Base-by-base conservation (phyloP, 2,888 invertebrate genomes). In the Zelleria hepariella region DNA sequence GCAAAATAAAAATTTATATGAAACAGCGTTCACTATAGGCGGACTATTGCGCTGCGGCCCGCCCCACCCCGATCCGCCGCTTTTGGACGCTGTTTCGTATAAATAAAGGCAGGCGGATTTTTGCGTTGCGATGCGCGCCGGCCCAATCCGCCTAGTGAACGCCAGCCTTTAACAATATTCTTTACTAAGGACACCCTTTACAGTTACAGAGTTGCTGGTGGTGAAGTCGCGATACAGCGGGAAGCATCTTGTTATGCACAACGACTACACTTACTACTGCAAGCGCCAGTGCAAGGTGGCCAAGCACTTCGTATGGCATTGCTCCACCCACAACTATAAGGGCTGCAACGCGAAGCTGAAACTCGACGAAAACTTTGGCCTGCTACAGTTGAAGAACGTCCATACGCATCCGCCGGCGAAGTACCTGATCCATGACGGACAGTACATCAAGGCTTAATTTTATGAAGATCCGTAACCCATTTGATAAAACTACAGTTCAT, bases 251-350 rank as follows among this genome's bases (percentile, higher is more conserved):
- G 76, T 85, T 0, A 77, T 86, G 70, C 77, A 71, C 65, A 77
- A 81, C 51, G 76, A 82, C 60, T 86, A 84, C 65, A 84, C 86
- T 0, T 86, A 84, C 64, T 85, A 82, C 67, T 82, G 81, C 68
- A 84, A 85, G 70, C 78, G 75, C 60, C 75, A 78, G 63, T 80
- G 76, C 68, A 82, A 80, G 69, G 79, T 71, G 63, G 79, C 75
- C 0, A 78, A 77, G 51, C 68, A 72, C 60, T 80, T 76, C 59
- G 75, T 78, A 59, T 86, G 86, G 86, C 80, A 83, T 61, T 86
- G 86, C 60, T 86, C 86, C 0, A 84, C 86, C 0, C 82, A 86
- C 63, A 83, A 83, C 67, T 80, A 77, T 63, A 76, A 78, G 32
- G 85, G 86, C 0, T 86, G 86, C 62, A 82, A 82, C 47, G 86